Conservation (phyloP, 2,113 vertebrate genomes). For the Microtus montanus region DNA sequence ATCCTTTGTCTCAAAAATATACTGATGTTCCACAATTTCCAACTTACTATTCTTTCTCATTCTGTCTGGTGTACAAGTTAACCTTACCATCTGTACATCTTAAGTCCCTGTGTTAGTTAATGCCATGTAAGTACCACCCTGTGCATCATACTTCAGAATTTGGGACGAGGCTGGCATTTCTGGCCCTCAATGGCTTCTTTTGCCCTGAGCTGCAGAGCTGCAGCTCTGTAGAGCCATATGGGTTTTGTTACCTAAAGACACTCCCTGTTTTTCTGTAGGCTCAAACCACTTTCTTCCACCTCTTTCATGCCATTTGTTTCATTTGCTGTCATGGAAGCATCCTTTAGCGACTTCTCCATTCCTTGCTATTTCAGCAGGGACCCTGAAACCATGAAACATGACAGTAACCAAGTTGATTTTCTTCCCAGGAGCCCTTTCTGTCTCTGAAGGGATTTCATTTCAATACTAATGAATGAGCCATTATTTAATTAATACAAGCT, state of each 20-base stretch:
- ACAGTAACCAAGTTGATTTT: not conserved
- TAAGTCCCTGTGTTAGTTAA: not conserved
- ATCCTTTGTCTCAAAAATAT: not conserved
- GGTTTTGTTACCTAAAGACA: slow-evolving; percentile 2
- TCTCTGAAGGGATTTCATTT: slow-evolving; percentile 46
- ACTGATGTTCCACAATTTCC: not conserved
- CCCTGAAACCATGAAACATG: slow-evolving; percentile 14
- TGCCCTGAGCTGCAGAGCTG: not conserved
- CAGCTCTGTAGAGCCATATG: not conserved
- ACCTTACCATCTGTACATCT: not conserved
- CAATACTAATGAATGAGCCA: slow-evolving; percentile 43
- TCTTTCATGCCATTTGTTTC: not conserved
- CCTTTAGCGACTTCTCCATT: not conserved
- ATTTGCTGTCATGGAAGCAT: slow-evolving; percentile 20
- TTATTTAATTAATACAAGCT: slow-evolving; percentile 56
- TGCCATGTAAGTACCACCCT: not conserved
- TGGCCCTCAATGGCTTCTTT: not conserved
- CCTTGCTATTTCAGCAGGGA: not conserved
- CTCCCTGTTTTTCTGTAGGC: not conserved
- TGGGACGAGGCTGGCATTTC: not conserved
- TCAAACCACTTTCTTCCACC: slow-evolving; percentile 3
- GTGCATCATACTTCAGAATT: not conserved
- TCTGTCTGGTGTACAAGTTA: not conserved
- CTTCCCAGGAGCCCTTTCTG: slow-evolving; percentile 7
- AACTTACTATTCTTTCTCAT: not conserved